Conservation (phyloP, 2,888 invertebrate species). For the Zaprionus obscuricornis region DNA sequence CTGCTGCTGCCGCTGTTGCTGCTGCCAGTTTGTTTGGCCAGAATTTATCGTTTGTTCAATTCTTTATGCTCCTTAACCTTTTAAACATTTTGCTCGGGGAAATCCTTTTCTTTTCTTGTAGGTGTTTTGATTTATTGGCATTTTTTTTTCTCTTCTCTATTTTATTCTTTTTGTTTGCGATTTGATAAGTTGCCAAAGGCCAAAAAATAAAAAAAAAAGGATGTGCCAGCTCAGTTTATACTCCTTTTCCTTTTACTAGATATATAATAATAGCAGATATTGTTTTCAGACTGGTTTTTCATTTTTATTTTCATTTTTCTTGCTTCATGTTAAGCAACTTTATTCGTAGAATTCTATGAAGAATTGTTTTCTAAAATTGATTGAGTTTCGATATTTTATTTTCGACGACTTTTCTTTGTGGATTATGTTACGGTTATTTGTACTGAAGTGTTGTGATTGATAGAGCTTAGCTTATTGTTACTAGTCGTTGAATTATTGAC, state of each 20-base stretch:
- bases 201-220: constrained; percentile 32
- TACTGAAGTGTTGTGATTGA: too few relatives aligned
- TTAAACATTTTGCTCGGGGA: constrained; percentile 36
- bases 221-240: constrained; percentile 40
- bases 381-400: constrained; percentile 4
- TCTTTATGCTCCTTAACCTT: constrained; percentile 61
- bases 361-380: not conserved
- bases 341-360: constrained; percentile 34
- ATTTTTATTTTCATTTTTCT: not conserved
- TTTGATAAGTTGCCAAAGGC: constrained; percentile 57
- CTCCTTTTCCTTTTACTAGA: constrained; percentile 1
- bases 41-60: too few relatives aligned
- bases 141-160: too few relatives aligned
- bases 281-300: constrained; percentile 23
- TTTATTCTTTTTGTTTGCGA: constrained; percentile 66
- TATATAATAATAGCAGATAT: constrained; percentile 24
- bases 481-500: too few relatives aligned
- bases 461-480: too few relatives aligned
- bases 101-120: constrained; percentile 55
- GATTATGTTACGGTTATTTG: too few relatives aligned
- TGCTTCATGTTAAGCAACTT: constrained; percentile 37
- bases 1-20: constrained; percentile 12
- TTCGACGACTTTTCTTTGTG: too few relatives aligned
- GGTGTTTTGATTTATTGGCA: constrained; percentile 72
- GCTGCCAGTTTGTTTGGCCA: constrained; percentile 38